phyloP scores from a whole-genome alignment of 2,797 vertebrate species.

The Pipistrellus kuhlii region DNA sequence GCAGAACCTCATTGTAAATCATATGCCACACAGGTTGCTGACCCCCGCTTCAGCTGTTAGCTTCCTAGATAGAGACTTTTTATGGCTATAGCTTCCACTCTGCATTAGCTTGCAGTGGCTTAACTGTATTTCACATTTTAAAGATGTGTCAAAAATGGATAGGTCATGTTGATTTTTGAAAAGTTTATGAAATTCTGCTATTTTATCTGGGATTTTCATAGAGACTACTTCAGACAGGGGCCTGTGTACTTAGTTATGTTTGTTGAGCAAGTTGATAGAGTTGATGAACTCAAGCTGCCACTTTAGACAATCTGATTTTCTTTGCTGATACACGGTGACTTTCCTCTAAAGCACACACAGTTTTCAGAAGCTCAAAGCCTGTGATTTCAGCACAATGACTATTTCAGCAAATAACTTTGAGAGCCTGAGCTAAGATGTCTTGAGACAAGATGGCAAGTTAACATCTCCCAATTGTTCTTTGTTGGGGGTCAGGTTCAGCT shows the following conservation, averaged over 20 bases:
- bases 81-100: background rate
- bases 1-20: background rate
- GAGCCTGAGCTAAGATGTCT: background rate
- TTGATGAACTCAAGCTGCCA: slow-evolving; percentile 36
- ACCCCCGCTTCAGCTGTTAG: background rate
- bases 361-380: slow-evolving; percentile 4
- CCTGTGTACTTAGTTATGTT: slow-evolving; percentile 42
- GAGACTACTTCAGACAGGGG: slow-evolving; percentile 18
- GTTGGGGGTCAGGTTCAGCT: background rate
- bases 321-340: slow-evolving; percentile 31
- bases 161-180: slow-evolving; percentile 61
- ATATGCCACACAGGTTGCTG: background rate
- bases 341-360: background rate
- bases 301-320: slow-evolving; percentile 54
- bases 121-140: slow-evolving; percentile 53
- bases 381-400: slow-evolving; percentile 11
- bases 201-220: slow-evolving; percentile 65
- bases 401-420: slow-evolving; percentile 41
- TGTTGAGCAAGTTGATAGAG: slow-evolving; percentile 53
- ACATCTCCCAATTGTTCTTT: background rate
- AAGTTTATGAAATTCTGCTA: slow-evolving; percentile 39
- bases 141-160: slow-evolving; percentile 7
- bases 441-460: background rate
- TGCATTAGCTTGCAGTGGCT: slow-evolving; percentile 15
- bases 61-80: slow-evolving; percentile 2